Percentiles rank a stretch among this genome's conserved stretches.
These are phyloP conservation scores for Macheiramphus alcinus DNA, from an alignment of 2,113 vertebrate genomes.

Conservation along the genomic window DNA sequence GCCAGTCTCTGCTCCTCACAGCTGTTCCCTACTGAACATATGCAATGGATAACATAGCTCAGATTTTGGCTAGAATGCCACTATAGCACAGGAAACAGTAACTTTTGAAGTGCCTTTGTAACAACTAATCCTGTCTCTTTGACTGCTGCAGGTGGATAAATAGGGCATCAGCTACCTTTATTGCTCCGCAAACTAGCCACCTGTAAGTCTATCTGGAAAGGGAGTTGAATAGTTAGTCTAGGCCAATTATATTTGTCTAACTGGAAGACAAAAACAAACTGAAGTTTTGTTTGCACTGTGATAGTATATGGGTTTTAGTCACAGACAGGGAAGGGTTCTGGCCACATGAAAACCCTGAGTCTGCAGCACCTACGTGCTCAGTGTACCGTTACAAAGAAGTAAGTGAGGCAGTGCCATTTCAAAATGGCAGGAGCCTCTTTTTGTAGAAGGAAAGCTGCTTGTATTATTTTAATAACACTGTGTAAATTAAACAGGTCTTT, in stretches of 20 bases:
- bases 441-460: background rate
- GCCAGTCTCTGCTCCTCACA: background rate
- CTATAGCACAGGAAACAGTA: background rate
- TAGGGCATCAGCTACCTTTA: background rate
- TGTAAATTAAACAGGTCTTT: background rate
- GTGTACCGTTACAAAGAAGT: fast-evolving
- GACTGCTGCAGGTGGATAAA: background rate
- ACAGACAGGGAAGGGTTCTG: background rate
- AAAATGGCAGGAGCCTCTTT: background rate
- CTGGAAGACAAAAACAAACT: background rate
- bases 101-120: background rate
- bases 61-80: background rate
- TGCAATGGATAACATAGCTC: background rate
- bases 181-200: background rate
- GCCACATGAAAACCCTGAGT: background rate
- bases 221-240: background rate
- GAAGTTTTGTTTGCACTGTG: background rate
- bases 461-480: background rate
- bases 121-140: background rate
- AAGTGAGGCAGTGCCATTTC: background rate
- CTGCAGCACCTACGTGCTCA: background rate
- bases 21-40: background rate
- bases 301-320: background rate
- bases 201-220: background rate
- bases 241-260: background rate